A percentile compares a stretch with the other conserved stretches of the same genome.
phyloP scores from a whole-genome alignment of 2,113 vertebrate species.

The Ictalurus furcatus region DNA sequence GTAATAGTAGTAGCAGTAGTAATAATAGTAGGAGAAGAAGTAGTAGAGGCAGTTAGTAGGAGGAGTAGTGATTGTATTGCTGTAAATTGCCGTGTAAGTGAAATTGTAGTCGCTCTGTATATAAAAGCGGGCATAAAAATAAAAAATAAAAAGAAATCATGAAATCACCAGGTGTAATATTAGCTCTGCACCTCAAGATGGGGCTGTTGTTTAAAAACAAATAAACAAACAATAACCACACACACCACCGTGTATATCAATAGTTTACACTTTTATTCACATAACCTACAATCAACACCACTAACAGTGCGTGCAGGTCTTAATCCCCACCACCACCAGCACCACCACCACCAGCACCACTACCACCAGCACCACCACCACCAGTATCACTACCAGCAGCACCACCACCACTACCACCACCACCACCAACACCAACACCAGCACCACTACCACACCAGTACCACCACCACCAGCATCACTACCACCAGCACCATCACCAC shows the following conservation, averaged over 20 bases:
- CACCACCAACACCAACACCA: too few species aligned
- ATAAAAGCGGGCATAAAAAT: too few species aligned
- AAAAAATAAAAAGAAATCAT: too few species aligned
- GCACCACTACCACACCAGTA: not conserved
- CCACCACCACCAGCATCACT: too few species aligned
- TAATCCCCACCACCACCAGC: not conserved
- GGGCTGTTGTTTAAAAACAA: conserved; percentile 25
- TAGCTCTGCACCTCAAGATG: conserved; percentile 31
- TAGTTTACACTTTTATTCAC: not conserved
- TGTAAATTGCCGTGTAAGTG: too few species aligned
- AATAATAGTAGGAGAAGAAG: not conserved
- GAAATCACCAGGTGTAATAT: not conserved
- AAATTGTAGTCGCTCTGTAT: too few species aligned
- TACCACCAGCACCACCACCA: too few species aligned
- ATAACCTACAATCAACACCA: not conserved
- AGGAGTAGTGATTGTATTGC: not conserved
- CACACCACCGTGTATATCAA: not conserved
- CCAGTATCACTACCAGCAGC: too few species aligned
- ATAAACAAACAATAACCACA: too few species aligned
- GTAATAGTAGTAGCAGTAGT: not conserved
- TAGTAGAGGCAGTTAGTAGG: not conserved
- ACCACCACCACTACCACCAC: too few species aligned
- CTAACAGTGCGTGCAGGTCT: not conserved
- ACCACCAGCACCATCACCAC: too few species aligned
- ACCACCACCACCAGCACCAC: not conserved